Conservation (phyloP, 2,888 invertebrate species). For the Craniophora ligustri region DNA sequence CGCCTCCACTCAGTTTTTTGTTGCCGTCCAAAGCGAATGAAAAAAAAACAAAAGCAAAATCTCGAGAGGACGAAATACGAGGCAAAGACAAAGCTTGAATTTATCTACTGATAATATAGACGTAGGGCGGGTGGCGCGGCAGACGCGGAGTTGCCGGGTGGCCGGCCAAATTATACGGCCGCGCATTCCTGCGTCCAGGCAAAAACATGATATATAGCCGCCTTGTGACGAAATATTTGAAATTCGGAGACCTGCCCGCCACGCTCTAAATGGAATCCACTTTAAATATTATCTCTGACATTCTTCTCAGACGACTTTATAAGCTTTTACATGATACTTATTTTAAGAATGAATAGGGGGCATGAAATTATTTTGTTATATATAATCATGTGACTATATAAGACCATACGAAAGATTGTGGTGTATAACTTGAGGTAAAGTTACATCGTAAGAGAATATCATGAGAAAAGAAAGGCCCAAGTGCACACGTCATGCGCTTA, state of each 20-base stretch:
- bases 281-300: slow-evolving; percentile 77
- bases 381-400: slow-evolving; percentile 4
- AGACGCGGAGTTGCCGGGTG: slow-evolving; percentile 83
- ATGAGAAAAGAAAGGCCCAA: slow-evolving; percentile 46
- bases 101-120: slow-evolving; percentile 89
- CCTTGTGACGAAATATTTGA: slow-evolving; percentile 87
- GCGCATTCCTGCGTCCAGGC: slow-evolving; percentile 82
- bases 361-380: slow-evolving; percentile 36
- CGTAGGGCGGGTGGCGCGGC: slow-evolving; percentile 84
- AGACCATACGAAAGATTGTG: slow-evolving; percentile 39
- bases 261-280: slow-evolving; percentile 81
- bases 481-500: slow-evolving; percentile 29
- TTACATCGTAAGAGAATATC: slow-evolving; percentile 24
- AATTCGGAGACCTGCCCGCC: slow-evolving; percentile 82
- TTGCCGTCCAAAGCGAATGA: slow-evolving; percentile 77
- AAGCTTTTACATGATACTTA: slow-evolving; percentile 52
- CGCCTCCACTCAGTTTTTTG: slow-evolving; percentile 88
- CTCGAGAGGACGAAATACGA: slow-evolving; percentile 88
- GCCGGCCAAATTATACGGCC: slow-evolving; percentile 86
- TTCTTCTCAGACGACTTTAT: slow-evolving; percentile 76
- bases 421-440: slow-evolving; percentile 20
- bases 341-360: slow-evolving; percentile 30
- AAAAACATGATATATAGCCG: slow-evolving; percentile 87
- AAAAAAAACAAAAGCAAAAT: slow-evolving; percentile 85
- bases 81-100: slow-evolving; percentile 88